Base-by-base conservation (phyloP, 2,113 vertebrate genomes). In the Scopus umbretta region DNA sequence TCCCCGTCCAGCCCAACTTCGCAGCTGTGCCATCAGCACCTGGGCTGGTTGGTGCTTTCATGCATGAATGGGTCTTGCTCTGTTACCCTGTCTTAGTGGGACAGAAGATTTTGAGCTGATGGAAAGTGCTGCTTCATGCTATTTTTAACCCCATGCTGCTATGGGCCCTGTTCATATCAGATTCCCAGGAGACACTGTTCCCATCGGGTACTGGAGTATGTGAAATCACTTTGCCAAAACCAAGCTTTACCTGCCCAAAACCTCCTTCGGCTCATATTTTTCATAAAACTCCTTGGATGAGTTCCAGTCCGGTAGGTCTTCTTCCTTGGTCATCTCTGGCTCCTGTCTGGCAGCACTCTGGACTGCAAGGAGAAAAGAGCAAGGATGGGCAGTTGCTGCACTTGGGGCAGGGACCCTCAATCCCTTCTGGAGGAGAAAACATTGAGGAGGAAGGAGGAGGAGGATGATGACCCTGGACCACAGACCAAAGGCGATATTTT, bases 241-340 rank as follows among this genome's bases (percentile, higher is more conserved):
- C 14, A 42, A 72, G 34, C 36, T 53, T 96, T 98, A 99, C 98
- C 98, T 98, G 97, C 98, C 98, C 75, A 99, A 89, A 89, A 99
- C 93, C 96, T 99, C 99, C 96, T 99, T 99, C 4, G 99, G 98
- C 26, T 99, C 99, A 79, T 99, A 99, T 92, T 99, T 99, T 88
- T 99, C 98, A 18, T 99, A 99, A 89, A 99, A 99, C 86, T 99
- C 98, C 95, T 99, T 97, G 53, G 99, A 98, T 12, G 98, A 98
- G 66, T 98, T 97, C 95, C 98, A 98, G 93, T 99, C 99, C 0
- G 98, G 99, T 88, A 99, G 97, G 6, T 99, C 98, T 38, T 99
- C 99, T 6, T 98, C 98, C 90, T 95, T 98, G 36, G 98, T 98
- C 98, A 99, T 98, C 70, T 88, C 97, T 71, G 62, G 49, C 6